Percentiles rank a stretch among this genome's conserved stretches.
These are phyloP conservation scores for Taxidea taxus DNA, from an alignment of 2,113 vertebrate genomes.

Conservation along the genomic window DNA sequence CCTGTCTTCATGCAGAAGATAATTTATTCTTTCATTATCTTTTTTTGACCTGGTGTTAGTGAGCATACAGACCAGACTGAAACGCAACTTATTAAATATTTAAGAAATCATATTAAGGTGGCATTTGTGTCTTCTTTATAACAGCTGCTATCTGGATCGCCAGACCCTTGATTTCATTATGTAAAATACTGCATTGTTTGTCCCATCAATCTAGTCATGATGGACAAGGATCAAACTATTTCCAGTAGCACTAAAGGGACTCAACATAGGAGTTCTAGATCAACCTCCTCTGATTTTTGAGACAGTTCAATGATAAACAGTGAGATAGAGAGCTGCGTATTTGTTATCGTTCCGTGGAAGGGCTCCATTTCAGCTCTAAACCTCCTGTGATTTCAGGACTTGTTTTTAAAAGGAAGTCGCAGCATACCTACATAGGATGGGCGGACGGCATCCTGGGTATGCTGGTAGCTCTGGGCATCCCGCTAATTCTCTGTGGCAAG, in stretches of 20 bases:
- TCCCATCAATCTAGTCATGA: constrained; percentile 15
- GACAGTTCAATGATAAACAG: neutral
- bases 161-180: constrained; percentile 67
- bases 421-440: neutral
- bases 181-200: constrained; percentile 56
- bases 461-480: neutral
- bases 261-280: neutral
- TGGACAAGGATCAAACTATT: neutral
- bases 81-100: constrained; percentile 73
- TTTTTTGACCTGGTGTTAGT: constrained; percentile 55
- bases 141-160: constrained; percentile 54
- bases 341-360: neutral
- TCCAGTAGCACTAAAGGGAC: neutral
- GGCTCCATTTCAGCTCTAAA: neutral
- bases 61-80: constrained; percentile 50
- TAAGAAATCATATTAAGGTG: constrained; percentile 68
- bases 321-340: neutral
- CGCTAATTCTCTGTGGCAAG: neutral
- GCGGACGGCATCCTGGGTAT: neutral
- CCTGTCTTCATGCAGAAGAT: neutral
- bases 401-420: neutral
- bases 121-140: constrained; percentile 39
- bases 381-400: neutral
- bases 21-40: constrained; percentile 55
- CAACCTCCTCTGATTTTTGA: neutral